These are phyloP conservation scores for Pandemis corylana DNA, from an alignment of 2,888 invertebrate genomes.

Conservation along the genomic window DNA sequence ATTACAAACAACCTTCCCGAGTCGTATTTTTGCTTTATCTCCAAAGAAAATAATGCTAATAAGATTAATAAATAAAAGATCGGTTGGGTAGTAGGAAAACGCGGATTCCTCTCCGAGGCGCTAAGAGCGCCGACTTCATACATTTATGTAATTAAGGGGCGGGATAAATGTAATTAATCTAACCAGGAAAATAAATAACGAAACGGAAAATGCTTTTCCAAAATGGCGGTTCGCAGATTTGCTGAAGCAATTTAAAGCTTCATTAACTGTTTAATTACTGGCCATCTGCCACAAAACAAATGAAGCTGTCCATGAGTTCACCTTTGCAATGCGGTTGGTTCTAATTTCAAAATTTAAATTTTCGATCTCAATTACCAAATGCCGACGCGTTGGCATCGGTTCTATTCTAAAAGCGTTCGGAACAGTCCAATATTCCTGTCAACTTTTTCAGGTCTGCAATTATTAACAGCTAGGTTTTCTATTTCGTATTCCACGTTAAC, in stretches of 20 bases:
- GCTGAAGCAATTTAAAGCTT: constrained; percentile 51
- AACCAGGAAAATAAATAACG: constrained; percentile 14
- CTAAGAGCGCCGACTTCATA: constrained; percentile 30
- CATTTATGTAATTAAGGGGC: constrained; percentile 27
- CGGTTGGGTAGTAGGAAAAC: constrained; percentile 15
- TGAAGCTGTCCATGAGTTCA: constrained; percentile 33
- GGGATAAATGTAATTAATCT: constrained; percentile 34
- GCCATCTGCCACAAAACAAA: constrained; percentile 46
- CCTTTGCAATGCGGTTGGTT: constrained; percentile 46
- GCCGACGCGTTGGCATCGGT: constrained; percentile 35
- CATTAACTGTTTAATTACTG: constrained; percentile 68
- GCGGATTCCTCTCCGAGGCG: constrained; percentile 8
- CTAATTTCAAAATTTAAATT: constrained; percentile 59
- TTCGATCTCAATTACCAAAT: constrained; percentile 52
- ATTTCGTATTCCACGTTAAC: background rate
- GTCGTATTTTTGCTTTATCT: constrained; percentile 21
- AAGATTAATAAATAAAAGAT: constrained; percentile 37
- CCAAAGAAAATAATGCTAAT: constrained; percentile 35
- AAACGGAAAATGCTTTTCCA: constrained; percentile 34
- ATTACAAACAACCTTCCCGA: background rate
- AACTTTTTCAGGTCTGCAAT: background rate
- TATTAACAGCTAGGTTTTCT: background rate
- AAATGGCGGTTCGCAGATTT: constrained; percentile 45
- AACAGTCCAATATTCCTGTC: background rate
- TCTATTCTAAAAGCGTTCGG: constrained; percentile 1